Base-by-base conservation (phyloP, 2,797 vertebrate genomes). In the Hyperoplus immaculatus region DNA sequence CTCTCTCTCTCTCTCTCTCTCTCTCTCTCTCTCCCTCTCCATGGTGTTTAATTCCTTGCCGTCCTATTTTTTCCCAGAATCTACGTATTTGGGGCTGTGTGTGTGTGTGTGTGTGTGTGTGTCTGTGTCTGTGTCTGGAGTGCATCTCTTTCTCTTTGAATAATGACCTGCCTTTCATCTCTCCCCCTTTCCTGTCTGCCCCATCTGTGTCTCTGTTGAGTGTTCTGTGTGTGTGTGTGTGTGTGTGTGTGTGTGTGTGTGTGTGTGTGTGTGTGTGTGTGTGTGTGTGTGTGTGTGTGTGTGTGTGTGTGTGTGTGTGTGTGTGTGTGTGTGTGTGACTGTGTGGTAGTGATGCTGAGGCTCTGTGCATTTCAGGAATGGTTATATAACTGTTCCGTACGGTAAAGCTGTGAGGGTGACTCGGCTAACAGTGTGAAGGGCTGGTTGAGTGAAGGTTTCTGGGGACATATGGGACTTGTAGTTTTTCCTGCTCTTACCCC, bases 331-430 rank as follows among this genome's bases (percentile, higher is more conserved):
- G 18, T 50, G 58, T 67, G 69, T 62, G 65, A 75, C 29, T 45
- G 68, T 57, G 43, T 16, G 53, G 42, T 29, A 29, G 29, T 46
- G 57, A 57, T 21, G 59, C 14, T 21, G 49, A 73, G 58, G 51
- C 69, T 60, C 53, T 67, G 51, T 86, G 73, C 77, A 73, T 87
- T 87, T 88, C 76, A 87, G 78, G 81, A 89, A 91, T 86, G 4
- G 18, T 90, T 92, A 87, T 54, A 61, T 87, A 91, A 91, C 81
- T 86, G 87, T 88, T 85, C 66, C 85, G 69, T 88, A 60, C 81
- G 70, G 69, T 79, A 47, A 47, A 58, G 60, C 51, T 51, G 51
- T 29, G 63, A 69, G 47, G 54, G 38, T 61, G 53, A 8, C 1
- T 41, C 43, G 51, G 63, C 45, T 38, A 18, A 65, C 71, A 57